A percentile compares a stretch with the other conserved stretches of the same genome.
Conservation (phyloP, 2,888 invertebrate species). For the Cheiracanthium punctorium region DNA sequence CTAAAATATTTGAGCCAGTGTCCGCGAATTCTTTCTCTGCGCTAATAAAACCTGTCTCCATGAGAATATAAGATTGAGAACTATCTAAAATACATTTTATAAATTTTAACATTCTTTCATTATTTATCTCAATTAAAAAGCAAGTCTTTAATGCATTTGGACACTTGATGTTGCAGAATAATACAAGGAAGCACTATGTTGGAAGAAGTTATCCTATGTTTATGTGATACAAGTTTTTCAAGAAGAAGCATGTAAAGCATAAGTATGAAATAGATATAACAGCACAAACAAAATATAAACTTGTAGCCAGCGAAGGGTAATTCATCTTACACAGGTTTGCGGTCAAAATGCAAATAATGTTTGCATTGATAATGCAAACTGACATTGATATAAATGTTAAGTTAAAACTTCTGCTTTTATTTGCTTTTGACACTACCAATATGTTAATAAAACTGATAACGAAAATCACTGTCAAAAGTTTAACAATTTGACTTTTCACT, state of each 20-base stretch:
- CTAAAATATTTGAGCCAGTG: too few relatives aligned
- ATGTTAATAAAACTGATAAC: neutral
- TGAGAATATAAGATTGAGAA: too few relatives aligned
- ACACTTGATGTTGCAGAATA: too few relatives aligned
- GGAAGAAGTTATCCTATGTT: too few relatives aligned
- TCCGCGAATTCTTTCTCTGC: too few relatives aligned
- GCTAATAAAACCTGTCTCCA: too few relatives aligned
- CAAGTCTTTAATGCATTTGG: too few relatives aligned
- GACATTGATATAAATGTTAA: neutral
- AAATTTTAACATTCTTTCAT: too few relatives aligned
- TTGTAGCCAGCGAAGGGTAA: neutral
- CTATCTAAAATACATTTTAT: too few relatives aligned
- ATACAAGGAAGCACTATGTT: too few relatives aligned
- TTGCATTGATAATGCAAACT: neutral
- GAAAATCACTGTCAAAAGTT: neutral
- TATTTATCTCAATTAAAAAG: too few relatives aligned
- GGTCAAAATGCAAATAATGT: neutral
- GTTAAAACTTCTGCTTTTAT: neutral
- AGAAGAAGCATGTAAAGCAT: neutral
- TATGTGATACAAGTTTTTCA: neutral
- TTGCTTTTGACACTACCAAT: neutral
- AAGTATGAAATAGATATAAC: neutral
- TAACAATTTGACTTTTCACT: neutral
- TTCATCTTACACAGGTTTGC: neutral
- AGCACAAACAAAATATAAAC: neutral